Evolutionary conservation across 1,140 invertebrate genomes (phyloP).

Genomic region (Leucophenga varia): DNA sequence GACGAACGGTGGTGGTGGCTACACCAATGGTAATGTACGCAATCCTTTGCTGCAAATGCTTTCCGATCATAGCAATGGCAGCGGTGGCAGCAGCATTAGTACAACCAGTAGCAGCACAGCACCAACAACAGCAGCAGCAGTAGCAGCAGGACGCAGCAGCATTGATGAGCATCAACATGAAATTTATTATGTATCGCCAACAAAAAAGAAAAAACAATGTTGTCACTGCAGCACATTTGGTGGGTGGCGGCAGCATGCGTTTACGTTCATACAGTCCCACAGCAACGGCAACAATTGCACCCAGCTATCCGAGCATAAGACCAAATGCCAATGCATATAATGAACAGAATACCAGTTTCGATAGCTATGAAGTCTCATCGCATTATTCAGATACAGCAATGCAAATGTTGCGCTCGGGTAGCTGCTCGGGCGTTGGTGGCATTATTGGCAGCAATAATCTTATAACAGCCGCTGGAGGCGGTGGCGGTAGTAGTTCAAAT

Average conservation of each 20-base stretch:
- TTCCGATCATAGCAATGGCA: constrained; percentile 41
- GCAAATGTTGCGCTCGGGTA: constrained; percentile 10
- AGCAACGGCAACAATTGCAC: constrained; percentile 15
- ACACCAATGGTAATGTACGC: not conserved
- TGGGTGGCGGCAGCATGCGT: not conserved
- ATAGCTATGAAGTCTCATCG: constrained; percentile 14
- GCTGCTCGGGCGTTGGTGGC: constrained; percentile 5
- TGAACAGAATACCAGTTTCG: constrained; percentile 4
- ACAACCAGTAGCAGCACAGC: constrained; percentile 46
- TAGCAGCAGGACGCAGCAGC: constrained; percentile 13
- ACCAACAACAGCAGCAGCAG: constrained; percentile 36
- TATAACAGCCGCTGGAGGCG: not conserved
- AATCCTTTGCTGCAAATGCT: constrained; percentile 31
- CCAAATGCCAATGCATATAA: constrained; percentile 20
- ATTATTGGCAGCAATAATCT: constrained; percentile 4
- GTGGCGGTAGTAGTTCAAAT: constrained; percentile 1
- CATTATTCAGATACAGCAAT: constrained; percentile 23
- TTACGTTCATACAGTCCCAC: constrained; percentile 6
- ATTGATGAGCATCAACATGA: constrained; percentile 50
- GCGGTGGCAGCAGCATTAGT: constrained; percentile 43
- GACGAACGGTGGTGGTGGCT: too few species aligned
- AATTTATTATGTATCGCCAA: constrained; percentile 48
- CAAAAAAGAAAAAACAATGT: constrained; percentile 45
- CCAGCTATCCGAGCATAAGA: constrained; percentile 17
- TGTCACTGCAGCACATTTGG: constrained; percentile 1